Evolutionary conservation across 2,113 vertebrate species (phyloP).

Genomic region (Halcyon malimbica): DNA sequence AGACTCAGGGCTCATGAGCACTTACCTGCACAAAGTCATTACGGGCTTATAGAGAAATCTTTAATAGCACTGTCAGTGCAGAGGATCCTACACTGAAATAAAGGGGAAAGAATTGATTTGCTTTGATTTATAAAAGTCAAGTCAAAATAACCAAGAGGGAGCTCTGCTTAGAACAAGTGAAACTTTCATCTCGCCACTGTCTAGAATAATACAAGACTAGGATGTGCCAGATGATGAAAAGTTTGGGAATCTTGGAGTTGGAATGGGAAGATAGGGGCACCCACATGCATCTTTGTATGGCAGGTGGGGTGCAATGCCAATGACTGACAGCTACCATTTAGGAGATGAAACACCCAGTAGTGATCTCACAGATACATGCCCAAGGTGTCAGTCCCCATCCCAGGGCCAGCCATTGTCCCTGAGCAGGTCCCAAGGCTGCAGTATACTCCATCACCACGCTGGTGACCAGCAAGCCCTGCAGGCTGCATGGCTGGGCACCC

Average conservation of each 20-base stretch:
- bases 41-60: not conserved
- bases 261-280: not conserved
- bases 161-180: not conserved
- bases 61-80: not conserved
- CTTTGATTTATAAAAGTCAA: not conserved
- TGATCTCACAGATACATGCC: not conserved
- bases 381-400: fast-evolving
- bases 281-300: too few relatives aligned
- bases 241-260: not conserved
- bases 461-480: too few relatives aligned
- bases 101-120: not conserved
- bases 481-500: fast-evolving
- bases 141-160: not conserved
- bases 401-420: not conserved
- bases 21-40: not conserved
- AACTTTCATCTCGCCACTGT: not conserved
- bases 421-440: not conserved
- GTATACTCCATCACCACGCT: not conserved
- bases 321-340: not conserved
- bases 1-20: not conserved
- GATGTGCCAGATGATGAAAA: not conserved
- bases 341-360: not conserved
- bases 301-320: fast-evolving
- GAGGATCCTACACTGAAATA: not conserved
- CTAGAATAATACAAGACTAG: not conserved